These are phyloP conservation scores for Cichlasoma orientale DNA, from an alignment of 2,797 vertebrate species.

Conservation along the genomic window DNA sequence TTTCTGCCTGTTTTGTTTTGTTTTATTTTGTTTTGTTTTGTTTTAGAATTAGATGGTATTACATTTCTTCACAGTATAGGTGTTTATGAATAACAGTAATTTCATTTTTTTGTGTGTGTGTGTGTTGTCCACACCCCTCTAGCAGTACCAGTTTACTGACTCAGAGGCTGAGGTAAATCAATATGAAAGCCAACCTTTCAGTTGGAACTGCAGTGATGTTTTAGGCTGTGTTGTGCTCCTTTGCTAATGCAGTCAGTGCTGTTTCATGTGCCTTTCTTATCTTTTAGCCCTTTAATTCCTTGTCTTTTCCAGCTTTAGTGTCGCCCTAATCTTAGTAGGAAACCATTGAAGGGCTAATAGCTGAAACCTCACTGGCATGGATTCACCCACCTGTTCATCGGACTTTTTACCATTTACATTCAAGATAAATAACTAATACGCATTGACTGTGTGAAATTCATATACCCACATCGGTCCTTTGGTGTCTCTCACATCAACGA, in stretches of 20 bases:
- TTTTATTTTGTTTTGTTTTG: too few relatives aligned
- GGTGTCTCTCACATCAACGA: constrained; percentile 19
- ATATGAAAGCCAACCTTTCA: constrained; percentile 75
- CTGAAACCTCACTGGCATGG: constrained; percentile 43
- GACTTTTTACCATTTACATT: constrained; percentile 12
- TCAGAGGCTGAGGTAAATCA: constrained; percentile 96
- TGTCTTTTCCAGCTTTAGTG: constrained; percentile 34
- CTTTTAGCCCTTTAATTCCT: constrained; percentile 49
- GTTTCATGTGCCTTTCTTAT: constrained; percentile 29
- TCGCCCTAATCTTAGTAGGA: constrained; percentile 37
- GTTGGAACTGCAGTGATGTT: constrained; percentile 81
- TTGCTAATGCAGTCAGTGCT: constrained; percentile 78
- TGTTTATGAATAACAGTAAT: constrained; percentile 77
- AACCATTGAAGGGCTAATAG: constrained; percentile 19
- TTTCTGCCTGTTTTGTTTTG: constrained; percentile 28
- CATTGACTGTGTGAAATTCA: constrained; percentile 40
- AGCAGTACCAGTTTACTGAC: constrained; percentile 99
- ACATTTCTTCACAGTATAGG: constrained; percentile 5
- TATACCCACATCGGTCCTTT: constrained; percentile 15
- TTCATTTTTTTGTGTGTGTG: constrained; percentile 64
- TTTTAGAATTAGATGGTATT: constrained; percentile 2
- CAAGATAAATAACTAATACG: constrained; percentile 13
- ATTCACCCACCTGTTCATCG: constrained; percentile 37
- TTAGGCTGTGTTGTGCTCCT: constrained; percentile 79
- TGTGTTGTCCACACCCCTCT: constrained; percentile 84